Evolutionary conservation across 2,113 vertebrate species (phyloP).

Genomic region (Pluvialis apricaria): DNA sequence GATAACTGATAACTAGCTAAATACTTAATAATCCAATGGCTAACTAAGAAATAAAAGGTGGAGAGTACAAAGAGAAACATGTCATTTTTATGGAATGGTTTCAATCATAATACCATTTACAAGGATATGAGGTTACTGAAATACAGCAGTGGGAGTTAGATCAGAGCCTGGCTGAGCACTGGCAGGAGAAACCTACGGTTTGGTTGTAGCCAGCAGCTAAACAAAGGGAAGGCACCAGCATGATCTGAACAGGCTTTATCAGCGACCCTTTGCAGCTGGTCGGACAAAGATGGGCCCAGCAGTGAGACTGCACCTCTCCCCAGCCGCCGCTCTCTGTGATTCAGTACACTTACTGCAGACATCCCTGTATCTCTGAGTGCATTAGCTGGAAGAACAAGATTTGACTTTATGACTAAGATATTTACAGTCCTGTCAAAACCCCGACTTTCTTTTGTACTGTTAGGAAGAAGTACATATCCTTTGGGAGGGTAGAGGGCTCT

Average conservation of each 20-base stretch:
- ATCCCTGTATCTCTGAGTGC: not conserved
- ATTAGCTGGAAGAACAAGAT: conserved; percentile 8
- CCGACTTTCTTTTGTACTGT: not conserved
- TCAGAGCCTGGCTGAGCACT: not conserved
- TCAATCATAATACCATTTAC: not conserved
- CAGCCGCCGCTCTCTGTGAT: not conserved
- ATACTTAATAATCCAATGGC: not conserved
- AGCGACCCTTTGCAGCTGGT: not conserved
- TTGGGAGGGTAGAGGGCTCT: conserved; percentile 10
- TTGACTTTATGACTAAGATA: conserved; percentile 51
- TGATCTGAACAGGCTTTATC: not conserved
- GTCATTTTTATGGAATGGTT: not conserved
- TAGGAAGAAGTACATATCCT: conserved; percentile 2
- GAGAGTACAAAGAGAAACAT: not conserved
- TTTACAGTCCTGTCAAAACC: conserved; percentile 53
- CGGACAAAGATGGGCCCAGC: not conserved
- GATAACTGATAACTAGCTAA: not conserved
- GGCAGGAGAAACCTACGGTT: not conserved
- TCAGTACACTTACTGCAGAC: not conserved
- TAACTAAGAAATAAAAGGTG: not conserved
- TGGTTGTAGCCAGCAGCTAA: not conserved
- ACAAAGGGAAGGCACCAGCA: not conserved
- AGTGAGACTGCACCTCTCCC: not conserved
- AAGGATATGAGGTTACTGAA: not conserved
- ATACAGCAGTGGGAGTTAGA: not conserved